Conservation (phyloP, 2,888 invertebrate genomes). For the Cerastis leucographa region DNA sequence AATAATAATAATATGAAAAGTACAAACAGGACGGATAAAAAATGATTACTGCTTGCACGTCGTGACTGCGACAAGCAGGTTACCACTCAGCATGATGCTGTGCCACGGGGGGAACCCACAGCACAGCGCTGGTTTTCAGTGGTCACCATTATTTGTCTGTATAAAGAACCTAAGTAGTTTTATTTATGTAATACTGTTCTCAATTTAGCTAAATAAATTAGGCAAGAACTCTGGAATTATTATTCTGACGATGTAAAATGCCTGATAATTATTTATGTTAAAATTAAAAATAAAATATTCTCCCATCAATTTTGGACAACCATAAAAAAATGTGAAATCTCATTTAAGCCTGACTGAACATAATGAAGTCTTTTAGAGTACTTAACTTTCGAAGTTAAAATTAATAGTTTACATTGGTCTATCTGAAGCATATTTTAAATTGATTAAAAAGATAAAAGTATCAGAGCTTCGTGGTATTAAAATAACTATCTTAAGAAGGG, state of each 20-base stretch:
- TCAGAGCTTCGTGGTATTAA: conserved; percentile 8
- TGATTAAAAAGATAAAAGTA: background rate
- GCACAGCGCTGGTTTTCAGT: too few relatives aligned
- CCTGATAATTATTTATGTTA: too few relatives aligned
- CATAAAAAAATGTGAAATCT: background rate
- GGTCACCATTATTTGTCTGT: too few relatives aligned
- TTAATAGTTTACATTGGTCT: conserved; percentile 16
- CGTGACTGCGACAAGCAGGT: too few relatives aligned
- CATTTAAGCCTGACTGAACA: background rate
- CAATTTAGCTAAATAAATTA: background rate
- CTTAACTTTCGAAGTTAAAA: conserved; percentile 6
- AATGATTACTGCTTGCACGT: too few relatives aligned
- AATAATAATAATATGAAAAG: too few relatives aligned
- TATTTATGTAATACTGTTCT: background rate
- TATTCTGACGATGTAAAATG: background rate
- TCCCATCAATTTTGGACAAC: background rate
- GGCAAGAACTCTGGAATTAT: background rate
- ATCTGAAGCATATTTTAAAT: conserved; percentile 17
- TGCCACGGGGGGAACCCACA: too few relatives aligned
- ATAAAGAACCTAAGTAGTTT: background rate
- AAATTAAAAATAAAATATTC: background rate
- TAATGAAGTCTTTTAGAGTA: background rate
- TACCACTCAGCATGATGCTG: too few relatives aligned
- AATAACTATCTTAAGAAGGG: background rate
- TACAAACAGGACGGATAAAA: too few relatives aligned